Conservation (phyloP, 2,888 invertebrate species). For the Athalia circularis region DNA sequence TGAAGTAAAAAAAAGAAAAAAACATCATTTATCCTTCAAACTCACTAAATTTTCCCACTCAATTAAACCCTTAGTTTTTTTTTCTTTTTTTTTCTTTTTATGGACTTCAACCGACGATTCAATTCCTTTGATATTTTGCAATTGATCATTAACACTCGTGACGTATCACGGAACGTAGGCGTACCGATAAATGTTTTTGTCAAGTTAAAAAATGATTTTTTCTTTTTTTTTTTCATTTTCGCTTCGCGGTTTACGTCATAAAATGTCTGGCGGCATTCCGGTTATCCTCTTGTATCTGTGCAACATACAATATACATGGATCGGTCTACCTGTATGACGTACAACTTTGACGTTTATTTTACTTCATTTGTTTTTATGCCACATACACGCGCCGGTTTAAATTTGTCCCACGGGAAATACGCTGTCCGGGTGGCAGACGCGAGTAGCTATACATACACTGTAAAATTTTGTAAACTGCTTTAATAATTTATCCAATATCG, state of each 20-base stretch:
- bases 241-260: too few species aligned
- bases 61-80: background rate
- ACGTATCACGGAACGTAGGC: background rate
- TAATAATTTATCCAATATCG: background rate
- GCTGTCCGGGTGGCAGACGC: background rate
- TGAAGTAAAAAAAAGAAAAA: background rate
- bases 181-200: background rate
- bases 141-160: background rate
- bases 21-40: too few species aligned
- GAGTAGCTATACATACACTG: background rate
- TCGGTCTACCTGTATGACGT: background rate
- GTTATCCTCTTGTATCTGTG: background rate
- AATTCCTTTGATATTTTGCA: background rate
- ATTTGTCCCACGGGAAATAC: background rate
- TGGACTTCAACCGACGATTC: background rate
- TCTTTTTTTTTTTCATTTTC: too few species aligned
- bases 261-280: too few species aligned
- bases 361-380: background rate
- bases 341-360: background rate
- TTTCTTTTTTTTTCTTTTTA: too few species aligned
- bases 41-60: background rate
- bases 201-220: too few species aligned
- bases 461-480: constrained; percentile 2
- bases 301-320: background rate
- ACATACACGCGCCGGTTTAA: background rate